Percentiles rank a stretch among this genome's conserved stretches.
These are phyloP conservation scores for Acanthoscelides obtectus DNA, from an alignment of 2,888 invertebrate species.

Conservation along the genomic window DNA sequence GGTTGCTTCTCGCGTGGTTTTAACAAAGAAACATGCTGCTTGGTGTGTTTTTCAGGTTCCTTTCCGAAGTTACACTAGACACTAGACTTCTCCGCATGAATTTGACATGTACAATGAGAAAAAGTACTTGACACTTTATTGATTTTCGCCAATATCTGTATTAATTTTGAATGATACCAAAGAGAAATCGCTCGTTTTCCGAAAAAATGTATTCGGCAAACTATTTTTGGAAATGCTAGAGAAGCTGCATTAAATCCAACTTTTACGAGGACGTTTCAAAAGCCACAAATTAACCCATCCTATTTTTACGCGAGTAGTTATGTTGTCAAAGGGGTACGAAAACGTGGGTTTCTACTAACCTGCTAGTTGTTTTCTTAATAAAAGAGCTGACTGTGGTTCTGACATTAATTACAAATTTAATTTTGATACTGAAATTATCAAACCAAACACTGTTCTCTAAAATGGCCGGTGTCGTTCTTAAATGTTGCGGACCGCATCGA, in stretches of 20 bases:
- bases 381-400: conserved; percentile 92
- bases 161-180: neutral
- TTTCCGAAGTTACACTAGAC: neutral
- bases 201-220: conserved; percentile 17
- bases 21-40: neutral
- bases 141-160: conserved; percentile 16
- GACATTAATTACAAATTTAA: conserved; percentile 86
- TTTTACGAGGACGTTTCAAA: conserved; percentile 26
- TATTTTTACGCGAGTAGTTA: conserved; percentile 9
- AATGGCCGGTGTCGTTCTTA: conserved; percentile 60
- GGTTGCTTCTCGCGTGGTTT: neutral
- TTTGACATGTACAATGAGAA: conserved; percentile 19
- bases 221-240: conserved; percentile 28
- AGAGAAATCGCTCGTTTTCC: neutral
- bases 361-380: conserved; percentile 93
- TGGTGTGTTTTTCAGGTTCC: neutral
- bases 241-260: conserved; percentile 23
- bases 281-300: conserved; percentile 4
- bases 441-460: conserved; percentile 56
- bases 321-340: conserved; percentile 9
- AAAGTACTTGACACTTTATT: conserved; percentile 18
- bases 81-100: conserved; percentile 7
- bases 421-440: conserved; percentile 56
- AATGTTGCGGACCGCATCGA: conserved; percentile 37
- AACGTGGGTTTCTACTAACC: conserved; percentile 58